These are phyloP conservation scores for Dromaius novaehollandiae DNA, from an alignment of 2,113 vertebrate genomes.

Conservation along the genomic window DNA sequence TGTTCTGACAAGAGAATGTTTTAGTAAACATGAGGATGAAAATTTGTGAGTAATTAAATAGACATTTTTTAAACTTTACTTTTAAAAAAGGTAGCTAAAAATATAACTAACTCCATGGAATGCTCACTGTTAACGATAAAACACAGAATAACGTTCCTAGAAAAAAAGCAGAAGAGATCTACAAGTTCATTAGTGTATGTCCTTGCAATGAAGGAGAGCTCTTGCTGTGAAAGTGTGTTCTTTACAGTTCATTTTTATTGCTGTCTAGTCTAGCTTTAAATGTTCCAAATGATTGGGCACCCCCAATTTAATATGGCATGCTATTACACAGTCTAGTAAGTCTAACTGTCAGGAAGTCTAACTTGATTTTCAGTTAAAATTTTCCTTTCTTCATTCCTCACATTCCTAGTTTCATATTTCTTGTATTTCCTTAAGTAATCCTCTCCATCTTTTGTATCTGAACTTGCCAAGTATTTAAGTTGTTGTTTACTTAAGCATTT, in stretches of 20 bases:
- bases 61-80: not conserved
- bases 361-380: not conserved
- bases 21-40: not conserved
- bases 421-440: not conserved
- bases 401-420: not conserved
- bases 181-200: not conserved
- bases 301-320: not conserved
- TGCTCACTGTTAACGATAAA: not conserved
- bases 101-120: not conserved
- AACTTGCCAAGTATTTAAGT: not conserved
- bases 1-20: not conserved
- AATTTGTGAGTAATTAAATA: not conserved
- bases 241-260: not conserved
- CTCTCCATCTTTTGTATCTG: not conserved
- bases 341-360: not conserved
- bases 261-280: conserved; percentile 12
- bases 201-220: not conserved
- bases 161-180: not conserved
- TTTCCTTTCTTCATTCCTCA: not conserved
- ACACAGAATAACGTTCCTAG: not conserved
- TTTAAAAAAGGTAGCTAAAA: not conserved
- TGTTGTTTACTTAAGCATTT: not conserved
- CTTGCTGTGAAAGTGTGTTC: not conserved
- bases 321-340: not conserved
- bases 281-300: not conserved